A percentile compares a stretch with the other conserved stretches of the same genome.
These are phyloP conservation scores for Zootermopsis nevadensis DNA, from an alignment of 2,888 invertebrate genomes.

Conservation along the genomic window DNA sequence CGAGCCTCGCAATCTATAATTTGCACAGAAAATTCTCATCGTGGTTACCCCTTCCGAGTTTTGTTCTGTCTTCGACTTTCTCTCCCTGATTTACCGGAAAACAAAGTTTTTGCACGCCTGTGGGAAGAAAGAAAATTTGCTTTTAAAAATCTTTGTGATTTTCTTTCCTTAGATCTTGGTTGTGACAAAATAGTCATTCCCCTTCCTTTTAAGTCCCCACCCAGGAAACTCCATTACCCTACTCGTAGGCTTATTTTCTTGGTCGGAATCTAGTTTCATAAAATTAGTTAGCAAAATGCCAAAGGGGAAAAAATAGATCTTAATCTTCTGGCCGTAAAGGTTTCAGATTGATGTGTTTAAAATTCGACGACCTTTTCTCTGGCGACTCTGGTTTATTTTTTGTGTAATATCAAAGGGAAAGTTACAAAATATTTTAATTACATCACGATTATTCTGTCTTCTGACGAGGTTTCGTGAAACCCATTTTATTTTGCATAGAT, in stretches of 20 bases:
- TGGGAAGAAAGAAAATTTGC: conserved; percentile 25
- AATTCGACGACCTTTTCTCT: not conserved
- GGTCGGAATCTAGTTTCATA: conserved; percentile 30
- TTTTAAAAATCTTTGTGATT: conserved; percentile 38
- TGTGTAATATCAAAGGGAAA: conserved; percentile 18
- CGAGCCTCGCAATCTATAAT: too few relatives aligned
- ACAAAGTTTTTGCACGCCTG: conserved; percentile 37
- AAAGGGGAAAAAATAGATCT: conserved; percentile 29
- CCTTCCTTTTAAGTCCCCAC: too few relatives aligned
- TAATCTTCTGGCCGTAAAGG: conserved; percentile 13
- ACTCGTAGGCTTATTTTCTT: conserved; percentile 21
- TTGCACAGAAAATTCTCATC: too few relatives aligned
- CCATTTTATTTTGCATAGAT: conserved; percentile 10
- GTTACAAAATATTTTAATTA: conserved; percentile 12
- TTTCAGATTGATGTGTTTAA: conserved; percentile 34
- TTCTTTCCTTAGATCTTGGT: conserved; percentile 29
- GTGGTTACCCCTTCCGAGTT: not conserved
- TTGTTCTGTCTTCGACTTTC: conserved; percentile 1
- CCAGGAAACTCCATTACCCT: conserved; percentile 20
- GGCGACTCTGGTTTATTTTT: not conserved
- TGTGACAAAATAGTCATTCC: conserved; percentile 36
- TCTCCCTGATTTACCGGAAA: conserved; percentile 28
- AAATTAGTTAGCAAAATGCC: conserved; percentile 37
- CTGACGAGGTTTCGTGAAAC: conserved; percentile 7
- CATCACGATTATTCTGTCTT: conserved; percentile 14